Evolutionary conservation across 2,113 vertebrate species (phyloP).

Genomic region (Hippocampus guttulatus): DNA sequence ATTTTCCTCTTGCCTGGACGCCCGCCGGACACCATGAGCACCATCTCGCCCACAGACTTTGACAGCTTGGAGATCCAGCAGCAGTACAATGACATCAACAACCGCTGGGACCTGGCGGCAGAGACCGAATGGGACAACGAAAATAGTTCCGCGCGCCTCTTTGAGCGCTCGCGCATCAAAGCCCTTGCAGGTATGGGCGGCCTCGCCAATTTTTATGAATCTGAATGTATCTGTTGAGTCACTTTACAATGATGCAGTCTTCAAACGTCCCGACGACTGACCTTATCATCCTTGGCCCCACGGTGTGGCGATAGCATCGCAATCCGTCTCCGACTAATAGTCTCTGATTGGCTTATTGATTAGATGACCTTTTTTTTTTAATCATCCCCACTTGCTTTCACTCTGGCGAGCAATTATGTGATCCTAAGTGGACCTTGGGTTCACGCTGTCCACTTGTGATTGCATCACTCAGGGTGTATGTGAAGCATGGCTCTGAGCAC

Average conservation of each 20-base stretch:
- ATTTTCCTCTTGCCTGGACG: slow-evolving; percentile 55
- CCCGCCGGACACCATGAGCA: slow-evolving; percentile 78
- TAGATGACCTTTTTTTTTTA: background rate
- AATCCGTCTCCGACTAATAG: slow-evolving; percentile 2
- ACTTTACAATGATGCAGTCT: background rate
- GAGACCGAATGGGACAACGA: slow-evolving; percentile 92
- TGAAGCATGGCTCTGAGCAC: background rate
- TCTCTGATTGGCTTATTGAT: background rate
- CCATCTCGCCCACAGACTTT: slow-evolving; percentile 88
- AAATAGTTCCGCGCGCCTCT: slow-evolving; percentile 89
- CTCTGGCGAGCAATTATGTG: background rate
- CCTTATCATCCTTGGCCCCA: background rate
- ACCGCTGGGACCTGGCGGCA: slow-evolving; percentile 87
- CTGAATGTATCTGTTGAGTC: background rate
- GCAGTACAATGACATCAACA: slow-evolving; percentile 94
- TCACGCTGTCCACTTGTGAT: slow-evolving; percentile 2
- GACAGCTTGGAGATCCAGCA: slow-evolving; percentile 94
- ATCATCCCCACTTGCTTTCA: slow-evolving; percentile 6
- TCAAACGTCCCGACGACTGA: background rate
- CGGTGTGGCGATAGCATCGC: background rate
- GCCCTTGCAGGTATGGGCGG: slow-evolving; percentile 81
- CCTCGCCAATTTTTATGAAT: background rate
- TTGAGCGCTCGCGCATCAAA: slow-evolving; percentile 90
- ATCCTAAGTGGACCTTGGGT: background rate
- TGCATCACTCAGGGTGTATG: background rate